phyloP scores from a whole-genome alignment of 2,113 vertebrate species.

The Callionymus lyra region DNA sequence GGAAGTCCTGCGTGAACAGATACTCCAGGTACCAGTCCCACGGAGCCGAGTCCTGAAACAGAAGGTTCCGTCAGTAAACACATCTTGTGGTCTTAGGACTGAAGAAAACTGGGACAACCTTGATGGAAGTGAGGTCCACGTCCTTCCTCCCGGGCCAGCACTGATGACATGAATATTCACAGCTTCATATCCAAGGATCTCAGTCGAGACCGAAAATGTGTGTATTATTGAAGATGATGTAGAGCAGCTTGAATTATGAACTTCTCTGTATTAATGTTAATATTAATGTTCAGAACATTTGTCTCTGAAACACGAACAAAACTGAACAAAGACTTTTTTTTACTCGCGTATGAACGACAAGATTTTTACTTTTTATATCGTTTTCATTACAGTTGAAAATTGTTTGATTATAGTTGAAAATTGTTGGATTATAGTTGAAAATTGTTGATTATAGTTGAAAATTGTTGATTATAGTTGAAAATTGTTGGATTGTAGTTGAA shows the following conservation, averaged over 20 bases:
- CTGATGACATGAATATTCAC: constrained; percentile 63
- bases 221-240: constrained; percentile 63
- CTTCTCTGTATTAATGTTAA: constrained; percentile 55
- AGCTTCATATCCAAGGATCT: constrained; percentile 29
- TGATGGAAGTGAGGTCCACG: constrained; percentile 71
- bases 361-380: too few species aligned
- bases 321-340: too few species aligned
- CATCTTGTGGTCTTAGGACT: constrained; percentile 5
- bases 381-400: too few species aligned
- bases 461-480: too few species aligned
- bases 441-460: too few species aligned
- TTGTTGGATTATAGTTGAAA: too few species aligned
- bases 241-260: constrained; percentile 62
- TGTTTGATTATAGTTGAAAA: too few species aligned
- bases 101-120: constrained; percentile 64
- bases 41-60: constrained; percentile 61
- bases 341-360: not conserved
- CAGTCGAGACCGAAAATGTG: constrained; percentile 28
- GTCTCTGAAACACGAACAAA: constrained; percentile 38
- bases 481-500: too few species aligned
- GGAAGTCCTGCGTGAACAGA: constrained; percentile 73
- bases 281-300: constrained; percentile 49
- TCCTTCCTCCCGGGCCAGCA: constrained; percentile 63
- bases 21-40: constrained; percentile 87
- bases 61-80: constrained; percentile 7